phyloP scores from a whole-genome alignment of 2,797 vertebrate species.

The Acestrorhynchus altus region DNA sequence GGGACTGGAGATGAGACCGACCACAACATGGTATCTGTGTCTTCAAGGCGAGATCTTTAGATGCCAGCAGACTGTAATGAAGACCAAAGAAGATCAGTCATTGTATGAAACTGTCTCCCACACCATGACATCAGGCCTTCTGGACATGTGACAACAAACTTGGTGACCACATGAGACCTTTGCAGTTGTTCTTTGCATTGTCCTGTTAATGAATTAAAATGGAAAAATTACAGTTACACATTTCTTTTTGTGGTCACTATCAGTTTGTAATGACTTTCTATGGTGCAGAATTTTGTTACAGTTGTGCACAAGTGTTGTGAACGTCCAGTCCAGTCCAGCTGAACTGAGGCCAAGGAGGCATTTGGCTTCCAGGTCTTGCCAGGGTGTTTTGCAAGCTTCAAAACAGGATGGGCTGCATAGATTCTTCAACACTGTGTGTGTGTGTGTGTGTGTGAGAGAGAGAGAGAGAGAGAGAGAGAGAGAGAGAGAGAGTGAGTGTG shows the following conservation, averaged over 20 bases:
- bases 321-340: conserved; percentile 22
- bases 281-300: not conserved
- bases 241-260: not conserved
- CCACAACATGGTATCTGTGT: too few relatives aligned
- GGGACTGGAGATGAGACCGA: too few relatives aligned
- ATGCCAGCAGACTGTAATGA: too few relatives aligned
- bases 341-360: conserved; percentile 31
- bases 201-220: too few relatives aligned
- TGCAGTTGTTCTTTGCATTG: too few relatives aligned
- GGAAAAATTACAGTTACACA: not conserved
- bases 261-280: not conserved
- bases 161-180: too few relatives aligned
- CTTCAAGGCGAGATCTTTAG: too few relatives aligned
- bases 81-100: too few relatives aligned
- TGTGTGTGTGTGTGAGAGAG: conserved; percentile 30
- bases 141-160: too few relatives aligned
- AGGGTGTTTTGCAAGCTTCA: conserved; percentile 41
- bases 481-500: conserved; percentile 3
- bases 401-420: conserved; percentile 50
- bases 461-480: conserved; percentile 9
- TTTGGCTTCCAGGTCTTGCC: conserved; percentile 30
- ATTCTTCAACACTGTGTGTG: conserved; percentile 13
- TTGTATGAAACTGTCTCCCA: too few relatives aligned
- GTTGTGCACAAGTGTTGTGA: not conserved
- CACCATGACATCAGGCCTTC: too few relatives aligned